Evolutionary conservation across 1,140 invertebrate species (phyloP).

Genomic region (Arion vulgaris): DNA sequence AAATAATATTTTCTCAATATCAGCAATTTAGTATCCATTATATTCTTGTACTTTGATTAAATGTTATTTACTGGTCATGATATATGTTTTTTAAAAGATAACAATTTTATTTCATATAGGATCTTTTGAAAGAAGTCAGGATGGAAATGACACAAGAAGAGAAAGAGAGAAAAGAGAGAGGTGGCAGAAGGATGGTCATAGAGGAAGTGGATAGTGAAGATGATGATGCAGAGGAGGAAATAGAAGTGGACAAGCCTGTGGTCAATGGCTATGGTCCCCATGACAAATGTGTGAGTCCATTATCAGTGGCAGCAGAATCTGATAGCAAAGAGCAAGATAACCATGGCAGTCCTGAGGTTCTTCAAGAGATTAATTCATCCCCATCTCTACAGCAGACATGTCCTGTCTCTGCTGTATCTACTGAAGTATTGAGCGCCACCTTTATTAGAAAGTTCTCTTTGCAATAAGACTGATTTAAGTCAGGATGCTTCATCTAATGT

Average conservation of each 20-base stretch:
- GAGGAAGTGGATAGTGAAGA: slow-evolving; percentile 61
- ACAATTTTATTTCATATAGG: slow-evolving; percentile 40
- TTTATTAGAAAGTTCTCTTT: background rate
- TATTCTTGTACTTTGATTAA: too few relatives aligned
- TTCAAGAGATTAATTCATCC: slow-evolving; percentile 19
- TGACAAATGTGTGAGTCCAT: slow-evolving; percentile 31
- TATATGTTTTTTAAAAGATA: too few relatives aligned
- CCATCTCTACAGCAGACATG: background rate
- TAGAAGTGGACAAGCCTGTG: slow-evolving; percentile 35
- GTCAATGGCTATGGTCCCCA: background rate
- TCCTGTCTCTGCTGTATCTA: background rate
- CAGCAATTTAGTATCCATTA: too few relatives aligned
- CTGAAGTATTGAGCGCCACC: background rate
- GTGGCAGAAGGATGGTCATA: slow-evolving; percentile 60
- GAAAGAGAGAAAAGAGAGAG: slow-evolving; percentile 56
- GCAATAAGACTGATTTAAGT: too few relatives aligned
- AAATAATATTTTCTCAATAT: too few relatives aligned
- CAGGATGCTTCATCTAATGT: too few relatives aligned
- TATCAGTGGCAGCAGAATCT: slow-evolving; percentile 24
- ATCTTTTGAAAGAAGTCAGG: slow-evolving; percentile 51
- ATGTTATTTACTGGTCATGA: too few relatives aligned
- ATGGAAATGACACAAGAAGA: slow-evolving; percentile 51
- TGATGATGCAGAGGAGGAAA: slow-evolving; percentile 30
- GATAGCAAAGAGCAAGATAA: slow-evolving; percentile 38
- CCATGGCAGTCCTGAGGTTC: background rate